These are phyloP conservation scores for Gyps fulvus DNA, from an alignment of 2,113 vertebrate genomes.

Conservation along the genomic window DNA sequence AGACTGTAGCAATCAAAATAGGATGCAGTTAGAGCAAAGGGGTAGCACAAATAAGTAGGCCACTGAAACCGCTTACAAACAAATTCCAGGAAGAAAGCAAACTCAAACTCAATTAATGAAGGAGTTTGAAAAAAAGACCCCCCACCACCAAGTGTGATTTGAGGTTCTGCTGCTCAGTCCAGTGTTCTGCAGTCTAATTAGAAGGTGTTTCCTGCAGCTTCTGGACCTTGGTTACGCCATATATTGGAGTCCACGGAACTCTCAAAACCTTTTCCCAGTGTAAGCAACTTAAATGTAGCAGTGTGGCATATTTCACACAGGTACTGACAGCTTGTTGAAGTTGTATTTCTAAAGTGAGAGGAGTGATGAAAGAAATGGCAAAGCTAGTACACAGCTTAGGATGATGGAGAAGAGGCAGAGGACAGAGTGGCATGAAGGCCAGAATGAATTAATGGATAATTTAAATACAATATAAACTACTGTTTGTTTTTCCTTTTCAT, in stretches of 20 bases:
- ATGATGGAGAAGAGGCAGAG: neutral
- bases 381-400: neutral
- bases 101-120: neutral
- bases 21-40: neutral
- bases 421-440: neutral
- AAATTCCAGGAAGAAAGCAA: neutral
- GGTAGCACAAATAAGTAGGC: neutral
- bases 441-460: neutral
- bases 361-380: neutral
- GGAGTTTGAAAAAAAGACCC: neutral
- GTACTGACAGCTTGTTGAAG: neutral
- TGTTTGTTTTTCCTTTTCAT: neutral
- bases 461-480: neutral
- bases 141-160: neutral
- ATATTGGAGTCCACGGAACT: neutral
- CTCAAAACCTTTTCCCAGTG: neutral
- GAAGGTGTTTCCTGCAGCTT: neutral
- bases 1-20: neutral
- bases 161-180: neutral
- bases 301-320: neutral
- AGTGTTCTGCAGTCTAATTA: neutral
- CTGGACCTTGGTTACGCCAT: neutral
- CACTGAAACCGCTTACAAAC: neutral
- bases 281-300: neutral
- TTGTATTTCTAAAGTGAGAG: neutral